Conservation (phyloP, 2,113 vertebrate species). For the Colius striatus region DNA sequence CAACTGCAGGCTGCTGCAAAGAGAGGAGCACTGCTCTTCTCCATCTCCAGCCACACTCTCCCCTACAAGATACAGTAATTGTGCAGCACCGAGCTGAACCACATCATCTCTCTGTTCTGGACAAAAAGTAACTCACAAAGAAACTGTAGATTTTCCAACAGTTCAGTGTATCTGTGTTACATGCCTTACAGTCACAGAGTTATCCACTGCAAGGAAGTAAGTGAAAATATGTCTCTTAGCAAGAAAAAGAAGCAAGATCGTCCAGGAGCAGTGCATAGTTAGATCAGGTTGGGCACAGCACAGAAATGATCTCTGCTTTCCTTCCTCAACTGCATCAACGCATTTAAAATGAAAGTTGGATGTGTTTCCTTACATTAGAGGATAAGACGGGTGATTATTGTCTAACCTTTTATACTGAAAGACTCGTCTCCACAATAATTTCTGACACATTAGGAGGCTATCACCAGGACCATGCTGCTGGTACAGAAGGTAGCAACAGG, state of each 20-base stretch:
- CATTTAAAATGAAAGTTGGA: neutral
- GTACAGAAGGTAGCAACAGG: neutral
- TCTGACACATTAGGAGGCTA: neutral
- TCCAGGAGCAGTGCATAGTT: neutral
- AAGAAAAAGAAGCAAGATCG: neutral
- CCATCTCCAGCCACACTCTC: neutral
- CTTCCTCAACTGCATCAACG: rapidly evolving
- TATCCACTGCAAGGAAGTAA: neutral
- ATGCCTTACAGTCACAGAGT: neutral
- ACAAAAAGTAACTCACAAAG: neutral
- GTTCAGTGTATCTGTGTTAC: neutral
- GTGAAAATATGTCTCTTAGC: neutral
- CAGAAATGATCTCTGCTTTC: neutral
- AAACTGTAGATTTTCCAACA: neutral
- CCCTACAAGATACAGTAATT: neutral
- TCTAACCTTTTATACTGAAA: neutral
- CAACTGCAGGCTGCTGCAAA: neutral
- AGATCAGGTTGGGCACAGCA: neutral
- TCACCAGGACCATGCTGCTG: neutral
- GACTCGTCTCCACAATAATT: neutral
- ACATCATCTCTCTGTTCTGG: neutral
- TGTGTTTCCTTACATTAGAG: neutral
- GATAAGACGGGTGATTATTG: neutral
- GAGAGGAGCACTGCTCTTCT: rapidly evolving
- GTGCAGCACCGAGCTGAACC: neutral